Percentiles rank a stretch among this genome's conserved stretches.
Evolutionary conservation across 2,113 vertebrate genomes (phyloP).

Genomic region (Gallinago jamesoni): DNA sequence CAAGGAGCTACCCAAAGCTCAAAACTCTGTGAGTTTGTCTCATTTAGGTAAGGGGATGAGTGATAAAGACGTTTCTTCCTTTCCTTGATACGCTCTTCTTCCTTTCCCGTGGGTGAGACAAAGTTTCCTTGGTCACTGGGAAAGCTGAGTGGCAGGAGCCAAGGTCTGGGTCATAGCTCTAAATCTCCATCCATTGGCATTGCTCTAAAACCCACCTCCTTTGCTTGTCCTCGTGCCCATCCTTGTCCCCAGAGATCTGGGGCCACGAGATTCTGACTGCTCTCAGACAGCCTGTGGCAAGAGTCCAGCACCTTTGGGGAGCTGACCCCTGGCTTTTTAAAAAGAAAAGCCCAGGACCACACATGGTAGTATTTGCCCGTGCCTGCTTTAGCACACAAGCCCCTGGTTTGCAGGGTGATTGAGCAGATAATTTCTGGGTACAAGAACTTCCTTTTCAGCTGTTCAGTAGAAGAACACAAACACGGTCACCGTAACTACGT

Average conservation of each 20-base stretch:
- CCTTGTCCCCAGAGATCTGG: neutral
- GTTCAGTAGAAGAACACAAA: neutral
- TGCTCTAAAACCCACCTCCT: neutral
- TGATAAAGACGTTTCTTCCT: neutral
- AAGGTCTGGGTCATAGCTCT: neutral
- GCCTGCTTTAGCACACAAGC: neutral
- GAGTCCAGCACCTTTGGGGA: neutral
- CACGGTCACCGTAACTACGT: rapidly evolving
- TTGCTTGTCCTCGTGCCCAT: neutral
- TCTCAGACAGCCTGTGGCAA: neutral
- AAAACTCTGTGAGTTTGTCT: neutral
- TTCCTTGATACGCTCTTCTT: neutral
- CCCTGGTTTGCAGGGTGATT: neutral
- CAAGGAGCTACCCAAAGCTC: neutral
- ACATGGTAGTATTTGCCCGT: neutral
- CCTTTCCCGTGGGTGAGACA: neutral
- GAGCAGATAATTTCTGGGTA: neutral
- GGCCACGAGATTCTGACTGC: neutral
- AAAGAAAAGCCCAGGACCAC: neutral
- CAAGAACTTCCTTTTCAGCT: neutral
- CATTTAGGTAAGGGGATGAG: neutral
- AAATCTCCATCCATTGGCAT: neutral
- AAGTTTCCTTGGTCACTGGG: neutral
- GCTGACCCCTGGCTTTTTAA: neutral
- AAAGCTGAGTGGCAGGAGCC: neutral